These are phyloP conservation scores for Apodemus sylvaticus DNA, from an alignment of 2,113 vertebrate species.

Conservation along the genomic window DNA sequence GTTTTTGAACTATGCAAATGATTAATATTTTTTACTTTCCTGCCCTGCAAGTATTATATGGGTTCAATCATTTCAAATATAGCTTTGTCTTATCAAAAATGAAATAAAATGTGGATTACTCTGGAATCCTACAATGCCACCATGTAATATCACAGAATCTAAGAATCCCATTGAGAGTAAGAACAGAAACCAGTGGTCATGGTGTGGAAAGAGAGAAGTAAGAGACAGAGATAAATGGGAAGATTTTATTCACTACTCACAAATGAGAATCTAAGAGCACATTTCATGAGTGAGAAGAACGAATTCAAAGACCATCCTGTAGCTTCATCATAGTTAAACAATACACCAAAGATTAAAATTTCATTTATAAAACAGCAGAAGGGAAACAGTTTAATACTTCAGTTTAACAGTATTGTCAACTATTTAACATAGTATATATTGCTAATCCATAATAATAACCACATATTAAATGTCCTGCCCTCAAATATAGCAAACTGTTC, in stretches of 20 bases:
- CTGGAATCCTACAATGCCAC: no score
- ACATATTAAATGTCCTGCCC: not conserved
- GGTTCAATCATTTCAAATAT: not conserved
- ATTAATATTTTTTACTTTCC: not conserved
- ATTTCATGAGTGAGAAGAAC: not conserved
- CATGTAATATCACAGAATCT: not conserved
- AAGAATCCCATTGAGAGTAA: not conserved
- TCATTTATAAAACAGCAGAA: not conserved
- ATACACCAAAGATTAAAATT: not conserved
- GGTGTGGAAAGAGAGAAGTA: not conserved
- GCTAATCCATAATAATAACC: not conserved
- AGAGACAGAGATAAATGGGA: not conserved
- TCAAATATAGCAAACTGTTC: not conserved
- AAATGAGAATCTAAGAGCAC: not conserved
- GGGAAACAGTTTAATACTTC: not conserved
- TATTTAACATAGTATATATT: not conserved
- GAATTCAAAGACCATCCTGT: not conserved
- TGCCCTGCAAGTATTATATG: not conserved
- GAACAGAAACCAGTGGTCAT: not conserved
- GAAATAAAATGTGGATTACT: not conserved
- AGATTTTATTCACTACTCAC: not conserved
- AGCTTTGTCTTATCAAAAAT: not conserved
- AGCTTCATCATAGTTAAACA: not conserved
- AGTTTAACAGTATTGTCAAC: not conserved
- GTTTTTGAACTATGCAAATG: not conserved